Base-by-base conservation (phyloP, 1,140 invertebrate species). In the Holotrichia oblita region DNA sequence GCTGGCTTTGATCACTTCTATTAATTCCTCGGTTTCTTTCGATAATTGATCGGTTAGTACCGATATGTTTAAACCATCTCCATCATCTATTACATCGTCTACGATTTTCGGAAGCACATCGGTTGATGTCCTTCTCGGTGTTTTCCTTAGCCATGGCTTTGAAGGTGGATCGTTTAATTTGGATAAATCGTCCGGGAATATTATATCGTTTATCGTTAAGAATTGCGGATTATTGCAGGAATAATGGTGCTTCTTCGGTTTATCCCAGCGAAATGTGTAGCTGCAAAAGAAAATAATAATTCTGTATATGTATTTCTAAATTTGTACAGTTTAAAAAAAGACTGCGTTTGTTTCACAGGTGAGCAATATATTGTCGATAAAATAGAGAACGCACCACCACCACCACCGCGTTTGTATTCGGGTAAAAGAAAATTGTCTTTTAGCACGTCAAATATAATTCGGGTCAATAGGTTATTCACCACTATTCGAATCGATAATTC, bases 131-230 rank as follows among this genome's bases (percentile, higher is more conserved):
- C 82, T 41, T 40, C 81, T 80, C 7, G 82, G 81, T 22, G 72
- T 79, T 79, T 83, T 83, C 22, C 75, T 81, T 0, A 81, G 77
- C 83, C 83, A 84, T 78, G 77, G 75, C n/a, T 81, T 59, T 44
- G 80, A 12, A 1, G 82, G 80, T n/a, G 69, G n/a, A 8, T 81
- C 82, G 69, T 83, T 83, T 9, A 80, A 80, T 7, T 74, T 12
- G 6, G 48, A 27, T 76, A 79, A 20, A 41, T 75, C 22, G 75
- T 75, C 73, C 0, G 78, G 78, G 27, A 76, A 44, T 7, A 44
- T 64, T 41, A 79, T 76, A 14, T 79, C 74, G 12, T 48, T 55
- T 42, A 79, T 34, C 20, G 78, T 40, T 20, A 79, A 44, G 20
- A 10, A 76, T 41, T 73, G 73, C 0, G 24, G 42, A 44, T 74